Evolutionary conservation across 2,888 invertebrate species (phyloP), one percentile per base, ranked within the genome.

Genomic region (Rotaria socialis): DNA sequence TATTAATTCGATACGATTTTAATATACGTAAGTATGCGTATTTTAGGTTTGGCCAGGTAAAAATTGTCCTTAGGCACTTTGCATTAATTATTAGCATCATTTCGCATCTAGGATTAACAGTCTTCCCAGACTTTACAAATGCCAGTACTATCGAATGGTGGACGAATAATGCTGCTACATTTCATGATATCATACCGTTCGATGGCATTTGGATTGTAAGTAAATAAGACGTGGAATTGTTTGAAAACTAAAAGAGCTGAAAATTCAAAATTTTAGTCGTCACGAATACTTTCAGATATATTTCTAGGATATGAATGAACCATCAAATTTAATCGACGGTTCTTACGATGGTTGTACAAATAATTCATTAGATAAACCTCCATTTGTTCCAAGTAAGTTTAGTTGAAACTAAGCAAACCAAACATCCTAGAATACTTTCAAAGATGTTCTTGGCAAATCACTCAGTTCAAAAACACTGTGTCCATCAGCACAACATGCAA

Each of bases 251-350:
- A 50, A 50, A 35, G 35, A 35, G 35, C 35, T 35, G 35, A 35
- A 35, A 35, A 35, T 35, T 35, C 35, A 35, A 35, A 35, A 14
- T 50, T 11, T 50, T 14, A 50, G 14, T 50, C 50, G 14, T 50
- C 8, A 50, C 8, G 10, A 50, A 50, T 50, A 8, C 14, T 16
- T 19, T 5, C 16, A 19, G 19, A 5, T 19, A 19, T 19, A 11
- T 55, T 55, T 55, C 55, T 55, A 55, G 55, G 55, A 91, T 87
- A 91, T 91, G 91, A 91, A 91, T 89, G 91, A 91, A 87, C 90
- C 91, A 10, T 90, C 91, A 14, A 90, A 89, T 87, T 90, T 90
- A 88, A 88, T 89, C 19, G 87, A 86, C 85, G 91, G 91, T 11
- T 90, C 90, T 27, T 86, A 85, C 4, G 27, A 85, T 52, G 90